These are phyloP conservation scores for Penaeus japonicus DNA, from an alignment of 1,140 invertebrate genomes.

Conservation along the genomic window DNA sequence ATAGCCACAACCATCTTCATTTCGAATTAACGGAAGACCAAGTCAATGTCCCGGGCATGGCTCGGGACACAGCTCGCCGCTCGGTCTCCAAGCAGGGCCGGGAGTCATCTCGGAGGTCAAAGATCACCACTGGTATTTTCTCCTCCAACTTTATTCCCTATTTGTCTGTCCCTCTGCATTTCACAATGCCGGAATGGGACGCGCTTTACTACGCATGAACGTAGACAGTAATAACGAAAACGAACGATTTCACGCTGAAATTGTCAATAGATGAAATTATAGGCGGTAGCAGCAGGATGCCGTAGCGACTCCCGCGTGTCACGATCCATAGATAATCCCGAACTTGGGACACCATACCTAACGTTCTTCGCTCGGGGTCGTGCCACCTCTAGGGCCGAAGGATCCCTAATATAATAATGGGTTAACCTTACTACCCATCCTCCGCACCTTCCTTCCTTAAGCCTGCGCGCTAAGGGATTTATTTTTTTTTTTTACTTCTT, in stretches of 20 bases:
- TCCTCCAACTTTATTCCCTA: not conserved
- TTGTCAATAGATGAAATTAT: no score
- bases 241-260: no score
- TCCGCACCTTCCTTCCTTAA: not conserved
- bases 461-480: not conserved
- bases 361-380: not conserved
- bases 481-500: not conserved
- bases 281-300: not conserved
- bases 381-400: not conserved
- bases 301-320: slow-evolving; percentile 14
- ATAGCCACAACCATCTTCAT: no score
- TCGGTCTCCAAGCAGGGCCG: slow-evolving; percentile 8
- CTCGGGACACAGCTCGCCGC: no score
- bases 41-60: no score
- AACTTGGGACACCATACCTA: not conserved
- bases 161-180: not conserved
- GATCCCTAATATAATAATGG: not conserved
- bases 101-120: slow-evolving; percentile 32
- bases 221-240: no score
- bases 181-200: no score
- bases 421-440: not conserved
- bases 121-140: slow-evolving; percentile 36
- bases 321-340: slow-evolving; percentile 35
- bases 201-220: no score
- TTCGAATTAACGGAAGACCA: no score